Conservation (phyloP, 2,888 invertebrate species). For the Cephalotes varians region DNA sequence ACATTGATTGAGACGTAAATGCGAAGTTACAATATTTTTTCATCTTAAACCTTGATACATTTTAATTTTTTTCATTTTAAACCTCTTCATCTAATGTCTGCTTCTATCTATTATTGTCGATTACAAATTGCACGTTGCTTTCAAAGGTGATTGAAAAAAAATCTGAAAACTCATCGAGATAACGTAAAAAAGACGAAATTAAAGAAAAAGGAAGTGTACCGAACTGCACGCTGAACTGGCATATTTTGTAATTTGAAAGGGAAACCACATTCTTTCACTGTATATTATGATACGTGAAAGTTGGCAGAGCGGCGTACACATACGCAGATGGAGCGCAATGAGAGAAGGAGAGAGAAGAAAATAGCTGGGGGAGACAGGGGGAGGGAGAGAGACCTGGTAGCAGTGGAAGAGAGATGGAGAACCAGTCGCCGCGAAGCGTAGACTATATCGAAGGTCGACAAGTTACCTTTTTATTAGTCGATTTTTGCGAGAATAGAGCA, state of each 20-base stretch:
- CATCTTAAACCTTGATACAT: neutral
- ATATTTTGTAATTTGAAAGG: constrained; percentile 85
- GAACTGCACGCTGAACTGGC: constrained; percentile 66
- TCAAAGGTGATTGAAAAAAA: neutral
- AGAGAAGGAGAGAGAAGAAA: constrained; percentile 54
- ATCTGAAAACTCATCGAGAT: neutral
- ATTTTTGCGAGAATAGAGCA: constrained; percentile 79
- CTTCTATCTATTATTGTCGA: neutral
- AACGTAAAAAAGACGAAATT: constrained; percentile 25
- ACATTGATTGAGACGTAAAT: neutral
- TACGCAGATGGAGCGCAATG: constrained; percentile 61
- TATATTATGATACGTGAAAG: constrained; percentile 85
- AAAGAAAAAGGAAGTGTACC: constrained; percentile 76
- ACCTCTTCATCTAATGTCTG: neutral
- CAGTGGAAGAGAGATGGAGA: constrained; percentile 49
- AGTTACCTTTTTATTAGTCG: constrained; percentile 79
- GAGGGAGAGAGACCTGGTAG: constrained; percentile 38
- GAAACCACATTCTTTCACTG: constrained; percentile 85
- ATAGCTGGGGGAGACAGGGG: constrained; percentile 38
- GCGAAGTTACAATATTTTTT: neutral
- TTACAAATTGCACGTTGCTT: neutral
- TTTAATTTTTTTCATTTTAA: neutral
- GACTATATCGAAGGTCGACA: constrained; percentile 83
- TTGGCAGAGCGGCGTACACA: constrained; percentile 76
- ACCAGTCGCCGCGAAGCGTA: constrained; percentile 69